These are phyloP conservation scores for Phocoena phocoena DNA, from an alignment of 2,113 vertebrate genomes.

Conservation along the genomic window DNA sequence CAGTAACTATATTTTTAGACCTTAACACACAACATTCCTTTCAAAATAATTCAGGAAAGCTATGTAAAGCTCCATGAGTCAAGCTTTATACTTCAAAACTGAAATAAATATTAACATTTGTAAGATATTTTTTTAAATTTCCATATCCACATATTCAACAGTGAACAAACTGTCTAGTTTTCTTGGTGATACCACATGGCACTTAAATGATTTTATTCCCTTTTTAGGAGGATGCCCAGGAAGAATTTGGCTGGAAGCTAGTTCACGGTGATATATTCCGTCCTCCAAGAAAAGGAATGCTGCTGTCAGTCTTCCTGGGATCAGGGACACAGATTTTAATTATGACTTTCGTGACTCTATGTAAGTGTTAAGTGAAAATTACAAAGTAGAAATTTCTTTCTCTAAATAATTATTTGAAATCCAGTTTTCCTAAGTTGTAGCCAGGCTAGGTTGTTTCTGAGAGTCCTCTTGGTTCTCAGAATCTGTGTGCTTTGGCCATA, in stretches of 20 bases:
- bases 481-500: not conserved
- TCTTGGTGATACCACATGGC: not conserved
- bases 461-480: not conserved
- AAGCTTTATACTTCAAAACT: slow-evolving; percentile 33
- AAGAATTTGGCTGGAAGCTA: slow-evolving; percentile 95
- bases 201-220: slow-evolving; percentile 46
- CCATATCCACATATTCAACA: not conserved
- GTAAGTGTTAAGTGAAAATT: slow-evolving; percentile 86
- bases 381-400: slow-evolving; percentile 32
- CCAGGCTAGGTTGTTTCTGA: not conserved
- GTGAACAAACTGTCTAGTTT: not conserved
- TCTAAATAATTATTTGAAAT: slow-evolving; percentile 39
- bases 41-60: not conserved
- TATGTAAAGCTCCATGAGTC: not conserved
- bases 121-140: not conserved
- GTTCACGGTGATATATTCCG: slow-evolving; percentile 90
- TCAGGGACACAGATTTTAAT: slow-evolving; percentile 98
- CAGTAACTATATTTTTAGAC: not conserved
- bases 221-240: slow-evolving; percentile 93
- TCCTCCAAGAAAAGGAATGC: slow-evolving; percentile 95
- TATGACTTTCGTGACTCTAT: slow-evolving; percentile 99
- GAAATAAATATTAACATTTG: slow-evolving; percentile 9
- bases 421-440: slow-evolving; percentile 13
- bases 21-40: not conserved
- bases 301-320: slow-evolving; percentile 96